Evolutionary conservation across 2,113 vertebrate species (phyloP), one percentile per base, ranked within the genome.

Genomic region (Leuciscus idus): DNA sequence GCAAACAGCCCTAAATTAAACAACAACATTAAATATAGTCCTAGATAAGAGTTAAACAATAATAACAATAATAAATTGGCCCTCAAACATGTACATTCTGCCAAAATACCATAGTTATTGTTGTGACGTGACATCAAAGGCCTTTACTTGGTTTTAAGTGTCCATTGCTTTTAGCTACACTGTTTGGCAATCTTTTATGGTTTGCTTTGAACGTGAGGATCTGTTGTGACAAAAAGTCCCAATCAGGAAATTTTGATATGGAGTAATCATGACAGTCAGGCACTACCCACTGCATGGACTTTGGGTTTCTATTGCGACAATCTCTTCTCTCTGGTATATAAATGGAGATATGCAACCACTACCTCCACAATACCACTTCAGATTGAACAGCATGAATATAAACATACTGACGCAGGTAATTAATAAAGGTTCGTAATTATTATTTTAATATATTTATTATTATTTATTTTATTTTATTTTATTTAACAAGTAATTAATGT

Each of bases 241-340:
- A 68, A 83, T 62, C 50, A 84, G 83, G 76, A 91, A 85, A 59
- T 43, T 87, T 81, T 85, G 81, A 84, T 81, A 75, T 88, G 81
- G 39, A 81, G 50, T 77, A 87, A 64, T 59, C 68, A 83, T 89
- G 83, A 94, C 93, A 93, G 89, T 93, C 88, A 62, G 73, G 79
- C 92, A 92, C 90, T 86, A 85, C 66, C 83, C 84, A 62, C 68
- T 94, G 26, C 26, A 26, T 26, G 92, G 92, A 93, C 91, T 93
- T 93, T 95, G 94, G 83, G 88, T 91, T 92, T 84, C 9, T 28
- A 82, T 36, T 83, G 61, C 23, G 23, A 82, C 87, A 84, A 87
- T 92, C 88, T 80, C 36, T 55, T 70, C 84, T 36, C 30, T 84
- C 13, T 75, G 74, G 21, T 30, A 88, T 94, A 94, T 94, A 94